phyloP scores from a whole-genome alignment of 2,797 vertebrate species.

The Catharus ustulatus region DNA sequence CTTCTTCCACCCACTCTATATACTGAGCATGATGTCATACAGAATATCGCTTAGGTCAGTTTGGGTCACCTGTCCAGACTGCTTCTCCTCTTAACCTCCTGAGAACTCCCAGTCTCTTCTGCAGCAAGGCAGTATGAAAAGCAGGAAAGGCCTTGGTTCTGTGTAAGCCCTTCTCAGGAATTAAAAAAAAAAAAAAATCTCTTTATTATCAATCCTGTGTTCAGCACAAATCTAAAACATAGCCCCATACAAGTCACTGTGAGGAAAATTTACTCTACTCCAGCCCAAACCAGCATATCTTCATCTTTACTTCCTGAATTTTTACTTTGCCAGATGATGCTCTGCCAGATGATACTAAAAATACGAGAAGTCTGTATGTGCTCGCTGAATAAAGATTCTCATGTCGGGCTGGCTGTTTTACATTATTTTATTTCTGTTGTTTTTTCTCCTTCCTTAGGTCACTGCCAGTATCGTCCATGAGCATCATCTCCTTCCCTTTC shows the following conservation, averaged over 20 bases:
- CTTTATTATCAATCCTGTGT: not conserved
- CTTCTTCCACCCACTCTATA: not conserved
- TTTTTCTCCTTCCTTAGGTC: not conserved
- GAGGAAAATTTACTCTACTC: not conserved
- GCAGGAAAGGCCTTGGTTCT: not conserved
- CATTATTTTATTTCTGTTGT: not conserved
- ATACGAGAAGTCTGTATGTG: not conserved
- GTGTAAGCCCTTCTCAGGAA: not conserved
- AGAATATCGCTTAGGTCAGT: not conserved
- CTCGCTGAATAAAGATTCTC: not conserved
- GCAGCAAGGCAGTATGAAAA: not conserved
- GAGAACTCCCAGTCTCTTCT: not conserved
- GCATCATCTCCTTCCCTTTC: not conserved
- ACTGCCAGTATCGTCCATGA: not conserved
- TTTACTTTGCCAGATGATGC: not conserved
- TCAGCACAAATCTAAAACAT: not conserved
- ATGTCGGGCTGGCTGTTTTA: not conserved
- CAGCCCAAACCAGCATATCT: not conserved
- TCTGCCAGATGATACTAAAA: not conserved
- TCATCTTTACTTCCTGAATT: not conserved
- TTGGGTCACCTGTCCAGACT: not conserved
- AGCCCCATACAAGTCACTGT: not conserved
- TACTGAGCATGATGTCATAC: not conserved
- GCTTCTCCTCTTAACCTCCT: rapidly evolving
- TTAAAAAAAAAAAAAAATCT: not conserved